phyloP scores from a whole-genome alignment of 2,888 invertebrate genomes.

The Pollenia griseotomentosa region DNA sequence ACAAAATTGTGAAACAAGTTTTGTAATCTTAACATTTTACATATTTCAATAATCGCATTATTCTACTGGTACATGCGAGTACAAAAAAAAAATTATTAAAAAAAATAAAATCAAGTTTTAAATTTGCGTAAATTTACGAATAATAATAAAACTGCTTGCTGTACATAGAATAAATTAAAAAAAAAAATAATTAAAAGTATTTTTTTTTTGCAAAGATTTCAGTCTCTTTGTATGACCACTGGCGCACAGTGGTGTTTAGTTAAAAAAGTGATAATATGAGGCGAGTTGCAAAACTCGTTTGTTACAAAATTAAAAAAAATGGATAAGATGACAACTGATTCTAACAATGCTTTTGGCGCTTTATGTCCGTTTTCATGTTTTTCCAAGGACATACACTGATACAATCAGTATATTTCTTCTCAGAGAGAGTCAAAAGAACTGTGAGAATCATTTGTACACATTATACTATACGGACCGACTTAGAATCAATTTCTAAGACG shows the following conservation, averaged over 20 bases:
- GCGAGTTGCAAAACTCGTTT: too few relatives aligned
- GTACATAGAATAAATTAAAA: slow-evolving; percentile 14
- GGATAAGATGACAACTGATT: too few relatives aligned
- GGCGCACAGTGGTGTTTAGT: neutral
- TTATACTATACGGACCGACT: too few relatives aligned
- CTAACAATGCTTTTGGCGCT: too few relatives aligned
- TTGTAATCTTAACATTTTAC: slow-evolving; percentile 34
- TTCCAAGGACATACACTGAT: too few relatives aligned
- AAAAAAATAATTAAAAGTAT: slow-evolving; percentile 9
- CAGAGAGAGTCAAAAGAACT: too few relatives aligned
- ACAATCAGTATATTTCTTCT: too few relatives aligned
- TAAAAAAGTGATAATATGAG: too few relatives aligned
- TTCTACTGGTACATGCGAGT: slow-evolving; percentile 1
- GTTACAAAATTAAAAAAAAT: too few relatives aligned
- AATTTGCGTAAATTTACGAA: neutral
- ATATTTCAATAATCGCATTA: neutral
- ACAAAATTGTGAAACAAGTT: slow-evolving; percentile 56
- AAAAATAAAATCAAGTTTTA: slow-evolving; percentile 42
- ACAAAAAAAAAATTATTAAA: neutral
- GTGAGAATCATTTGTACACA: too few relatives aligned
- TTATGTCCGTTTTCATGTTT: too few relatives aligned
- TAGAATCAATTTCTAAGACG: too few relatives aligned
- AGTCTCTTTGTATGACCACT: slow-evolving; percentile 48
- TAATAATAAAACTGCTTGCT: slow-evolving; percentile 3
- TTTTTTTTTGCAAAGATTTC: slow-evolving; percentile 48